These are phyloP conservation scores for Lophura swinhoii DNA, from an alignment of 2,797 vertebrate species.

Conservation along the genomic window DNA sequence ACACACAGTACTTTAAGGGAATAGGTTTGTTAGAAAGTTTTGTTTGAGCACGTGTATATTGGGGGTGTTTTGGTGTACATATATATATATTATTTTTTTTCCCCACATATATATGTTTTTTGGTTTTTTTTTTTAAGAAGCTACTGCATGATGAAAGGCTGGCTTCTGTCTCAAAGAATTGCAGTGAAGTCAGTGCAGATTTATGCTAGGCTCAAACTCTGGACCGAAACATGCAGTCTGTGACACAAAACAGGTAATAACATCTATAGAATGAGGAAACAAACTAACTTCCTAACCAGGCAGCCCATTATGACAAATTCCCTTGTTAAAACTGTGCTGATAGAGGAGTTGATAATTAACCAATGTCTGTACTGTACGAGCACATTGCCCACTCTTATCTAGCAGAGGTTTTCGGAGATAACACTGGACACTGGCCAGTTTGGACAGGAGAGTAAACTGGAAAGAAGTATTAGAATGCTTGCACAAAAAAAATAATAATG, in stretches of 20 bases:
- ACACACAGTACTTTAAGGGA: not conserved
- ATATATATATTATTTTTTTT: not conserved
- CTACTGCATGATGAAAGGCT: not conserved
- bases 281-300: not conserved
- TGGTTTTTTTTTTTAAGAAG: not conserved
- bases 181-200: not conserved
- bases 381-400: not conserved
- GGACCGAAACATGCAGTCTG: not conserved
- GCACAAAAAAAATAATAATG: not conserved
- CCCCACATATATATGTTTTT: too few species aligned
- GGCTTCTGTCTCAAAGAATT: not conserved
- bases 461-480: conserved; percentile 27
- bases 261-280: not conserved
- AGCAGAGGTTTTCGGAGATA: not conserved
- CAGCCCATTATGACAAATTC: not conserved
- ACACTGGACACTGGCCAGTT: conserved; percentile 32
- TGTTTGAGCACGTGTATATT: not conserved
- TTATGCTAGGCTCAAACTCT: not conserved
- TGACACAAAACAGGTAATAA: not conserved
- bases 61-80: not conserved
- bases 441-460: not conserved
- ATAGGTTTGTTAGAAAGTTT: fast-evolving
- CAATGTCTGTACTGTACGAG: not conserved
- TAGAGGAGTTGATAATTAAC: conserved; percentile 38
- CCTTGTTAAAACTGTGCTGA: conserved; percentile 1